These are phyloP conservation scores for Zosterops lateralis DNA, from an alignment of 2,113 vertebrate genomes.

Conservation along the genomic window DNA sequence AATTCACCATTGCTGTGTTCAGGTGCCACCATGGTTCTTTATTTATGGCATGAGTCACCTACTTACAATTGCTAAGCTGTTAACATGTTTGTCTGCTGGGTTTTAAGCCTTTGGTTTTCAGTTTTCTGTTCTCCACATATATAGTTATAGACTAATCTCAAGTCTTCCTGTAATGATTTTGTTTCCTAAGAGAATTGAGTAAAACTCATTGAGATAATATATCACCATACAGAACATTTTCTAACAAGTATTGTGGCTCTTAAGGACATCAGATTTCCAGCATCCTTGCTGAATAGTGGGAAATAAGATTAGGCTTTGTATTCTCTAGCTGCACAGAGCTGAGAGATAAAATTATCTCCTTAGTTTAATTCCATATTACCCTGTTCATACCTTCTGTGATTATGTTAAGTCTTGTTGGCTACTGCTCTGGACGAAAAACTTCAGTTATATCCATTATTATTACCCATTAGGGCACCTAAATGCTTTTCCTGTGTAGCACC, in stretches of 20 bases:
- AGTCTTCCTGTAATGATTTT: neutral
- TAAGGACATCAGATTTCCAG: neutral
- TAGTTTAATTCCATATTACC: neutral
- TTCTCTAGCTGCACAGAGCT: neutral
- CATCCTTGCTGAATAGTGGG: neutral
- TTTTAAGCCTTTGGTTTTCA: neutral
- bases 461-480: neutral
- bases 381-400: neutral
- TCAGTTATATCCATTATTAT: neutral
- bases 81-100: neutral
- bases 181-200: neutral
- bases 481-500: neutral
- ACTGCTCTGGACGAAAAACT: neutral
- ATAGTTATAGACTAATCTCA: neutral
- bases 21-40: neutral
- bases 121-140: neutral
- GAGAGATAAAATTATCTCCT: neutral
- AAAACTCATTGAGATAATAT: neutral
- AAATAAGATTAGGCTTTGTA: neutral
- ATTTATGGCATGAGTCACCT: neutral
- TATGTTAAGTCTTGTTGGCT: neutral
- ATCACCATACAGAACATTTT: neutral
- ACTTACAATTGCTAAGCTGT: neutral
- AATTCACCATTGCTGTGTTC: neutral
- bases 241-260: neutral